Base-by-base conservation (phyloP, 2,113 vertebrate genomes). In the Ariopsis seemanni region DNA sequence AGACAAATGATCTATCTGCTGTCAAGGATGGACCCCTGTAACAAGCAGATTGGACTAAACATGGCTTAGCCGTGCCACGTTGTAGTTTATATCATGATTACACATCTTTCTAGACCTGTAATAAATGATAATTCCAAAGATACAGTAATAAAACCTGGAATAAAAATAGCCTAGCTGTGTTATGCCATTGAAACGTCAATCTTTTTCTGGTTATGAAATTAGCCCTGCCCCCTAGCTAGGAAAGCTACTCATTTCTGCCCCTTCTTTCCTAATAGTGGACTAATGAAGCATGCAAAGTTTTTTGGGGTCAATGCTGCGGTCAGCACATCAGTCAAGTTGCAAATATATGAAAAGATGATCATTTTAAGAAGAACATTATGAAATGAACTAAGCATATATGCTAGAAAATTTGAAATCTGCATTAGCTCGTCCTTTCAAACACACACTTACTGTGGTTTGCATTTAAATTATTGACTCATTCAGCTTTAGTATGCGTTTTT, bases 1-100 rank as follows among this genome's bases (percentile, higher is more conserved):
- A 74, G 89, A 89, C 86, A 89, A 92, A 91, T 91, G 91, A 72
- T 91, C 88, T 81, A 81, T 34, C n/a, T 34, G 27, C 2, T 34
- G 55, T 80, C 57, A 60, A 62, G 79, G 17, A 81, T 22, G 4
- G 9, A 60, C 42, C 18, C 5, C 57, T 4, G 14, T 30, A 25
- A 82, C 22, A 17, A 48, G 58, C 57, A 20, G 30, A 60, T 42
- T 62, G 57, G 0, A 7, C 20, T 62, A 48, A 25, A 82, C 10
- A 48, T 62, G 9, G 27, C 53, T 78, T 27, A 15, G 22, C 74
- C 17, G 22, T 78, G 11, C 48, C 74, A 77, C 25, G 14, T 52
- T 74, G 71, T 50, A 78, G 9, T 6, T 25, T 52, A 75, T 50
- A 25, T 52, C n/a, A 52, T 77, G 74, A 14, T 22, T 25, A n/a